These are phyloP conservation scores for Odontocolon sp. DNA, from an alignment of 2,888 invertebrate genomes.

Conservation along the genomic window DNA sequence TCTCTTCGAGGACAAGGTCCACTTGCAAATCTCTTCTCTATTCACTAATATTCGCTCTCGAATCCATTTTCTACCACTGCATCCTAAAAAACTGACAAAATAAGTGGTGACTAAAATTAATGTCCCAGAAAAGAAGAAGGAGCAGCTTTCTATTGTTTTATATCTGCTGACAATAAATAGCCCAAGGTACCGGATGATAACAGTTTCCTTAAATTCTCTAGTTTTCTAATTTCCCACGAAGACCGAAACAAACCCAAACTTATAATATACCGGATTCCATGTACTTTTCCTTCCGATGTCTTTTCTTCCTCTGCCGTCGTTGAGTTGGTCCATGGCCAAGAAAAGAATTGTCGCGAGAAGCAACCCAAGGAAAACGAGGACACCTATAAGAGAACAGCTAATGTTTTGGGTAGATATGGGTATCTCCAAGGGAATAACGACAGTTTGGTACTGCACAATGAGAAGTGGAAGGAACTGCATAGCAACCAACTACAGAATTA, in stretches of 20 bases:
- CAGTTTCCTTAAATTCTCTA: slow-evolving; percentile 33
- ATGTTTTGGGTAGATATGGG: not conserved
- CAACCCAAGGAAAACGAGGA: slow-evolving; percentile 19
- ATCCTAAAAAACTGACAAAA: not conserved
- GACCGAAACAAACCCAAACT: slow-evolving; percentile 29
- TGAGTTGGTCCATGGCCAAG: slow-evolving; percentile 53
- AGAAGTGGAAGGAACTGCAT: not conserved
- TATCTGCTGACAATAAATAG: too few species aligned
- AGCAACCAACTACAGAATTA: not conserved
- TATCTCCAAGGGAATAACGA: not conserved
- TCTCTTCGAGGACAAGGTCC: not conserved
- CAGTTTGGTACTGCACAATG: slow-evolving; percentile 1
- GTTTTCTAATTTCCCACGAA: slow-evolving; percentile 40
- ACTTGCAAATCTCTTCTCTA: not conserved
- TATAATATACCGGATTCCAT: slow-evolving; percentile 1
- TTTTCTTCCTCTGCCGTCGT: slow-evolving; percentile 18
- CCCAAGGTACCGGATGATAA: too few species aligned
- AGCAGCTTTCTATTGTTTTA: too few species aligned
- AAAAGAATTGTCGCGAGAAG: slow-evolving; percentile 41
- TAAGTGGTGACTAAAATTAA: not conserved
- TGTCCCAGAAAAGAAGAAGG: too few species aligned
- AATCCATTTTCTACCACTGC: slow-evolving; percentile 7
- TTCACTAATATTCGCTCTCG: slow-evolving; percentile 10
- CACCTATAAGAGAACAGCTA: slow-evolving; percentile 13
- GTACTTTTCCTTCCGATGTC: slow-evolving; percentile 27